phyloP scores from a whole-genome alignment of 2,113 vertebrate species.

The Gallinago paraguaiae region DNA sequence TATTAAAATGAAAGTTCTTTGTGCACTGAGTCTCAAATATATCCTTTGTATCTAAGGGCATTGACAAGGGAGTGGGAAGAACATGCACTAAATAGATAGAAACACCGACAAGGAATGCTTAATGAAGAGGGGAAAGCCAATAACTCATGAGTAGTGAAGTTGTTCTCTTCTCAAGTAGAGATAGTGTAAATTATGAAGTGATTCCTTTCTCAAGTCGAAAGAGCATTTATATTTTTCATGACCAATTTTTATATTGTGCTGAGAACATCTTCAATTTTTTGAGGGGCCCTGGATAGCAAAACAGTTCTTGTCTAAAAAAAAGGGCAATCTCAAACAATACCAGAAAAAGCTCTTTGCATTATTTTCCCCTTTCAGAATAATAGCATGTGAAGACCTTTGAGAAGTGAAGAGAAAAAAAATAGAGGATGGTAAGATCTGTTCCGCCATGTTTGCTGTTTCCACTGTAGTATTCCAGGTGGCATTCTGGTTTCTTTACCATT shows the following conservation, averaged over 20 bases:
- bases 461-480: not conserved
- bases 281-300: not conserved
- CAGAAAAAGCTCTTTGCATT: not conserved
- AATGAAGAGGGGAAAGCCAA: conserved; percentile 33
- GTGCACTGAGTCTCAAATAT: conserved; percentile 10
- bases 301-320: not conserved
- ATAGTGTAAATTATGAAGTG: conserved; percentile 44
- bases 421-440: not conserved
- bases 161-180: conserved; percentile 31
- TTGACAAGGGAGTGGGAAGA: conserved; percentile 40
- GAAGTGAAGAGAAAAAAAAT: not conserved
- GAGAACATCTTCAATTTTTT: conserved; percentile 19
- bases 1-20: conserved; percentile 43
- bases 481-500: not conserved
- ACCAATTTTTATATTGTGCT: conserved; percentile 5
- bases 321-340: not conserved
- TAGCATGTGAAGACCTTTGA: not conserved
- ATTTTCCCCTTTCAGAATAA: not conserved
- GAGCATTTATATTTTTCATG: conserved; percentile 42
- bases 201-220: conserved; percentile 38
- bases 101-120: conserved; percentile 45
- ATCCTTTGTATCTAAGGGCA: conserved; percentile 32
- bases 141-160: conserved; percentile 30
- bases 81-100: conserved; percentile 50
- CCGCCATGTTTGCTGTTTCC: not conserved